Evolutionary conservation across 2,113 vertebrate species (phyloP).

Genomic region (Actinemys pallida): DNA sequence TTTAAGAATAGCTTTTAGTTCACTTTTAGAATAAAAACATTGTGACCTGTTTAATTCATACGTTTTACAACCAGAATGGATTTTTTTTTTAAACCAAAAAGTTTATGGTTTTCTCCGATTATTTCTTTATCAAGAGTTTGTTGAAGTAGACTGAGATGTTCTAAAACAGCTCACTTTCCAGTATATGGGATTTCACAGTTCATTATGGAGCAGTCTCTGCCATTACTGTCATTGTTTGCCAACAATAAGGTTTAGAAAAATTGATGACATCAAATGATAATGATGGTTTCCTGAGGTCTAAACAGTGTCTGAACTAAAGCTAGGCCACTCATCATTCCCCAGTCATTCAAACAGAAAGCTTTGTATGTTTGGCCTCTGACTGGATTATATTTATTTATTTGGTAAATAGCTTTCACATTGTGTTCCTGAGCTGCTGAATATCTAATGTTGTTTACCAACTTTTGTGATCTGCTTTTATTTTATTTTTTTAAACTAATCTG

Average conservation of each 20-base stretch:
- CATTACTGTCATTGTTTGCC: not conserved
- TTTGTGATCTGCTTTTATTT: constrained; percentile 30
- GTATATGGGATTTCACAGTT: not conserved
- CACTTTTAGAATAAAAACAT: not conserved
- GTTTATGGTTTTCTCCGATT: not conserved
- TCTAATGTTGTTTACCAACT: not conserved
- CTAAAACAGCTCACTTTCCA: not conserved
- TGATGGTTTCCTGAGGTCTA: not conserved
- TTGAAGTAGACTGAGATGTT: not conserved
- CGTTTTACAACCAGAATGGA: constrained; percentile 25
- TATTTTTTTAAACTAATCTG: not conserved
- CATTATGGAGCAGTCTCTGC: not conserved
- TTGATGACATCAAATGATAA: not conserved
- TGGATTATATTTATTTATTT: not conserved
- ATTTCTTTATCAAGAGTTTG: not conserved
- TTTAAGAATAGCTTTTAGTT: not conserved
- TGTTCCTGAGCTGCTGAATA: constrained; percentile 29
- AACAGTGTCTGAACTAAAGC: not conserved
- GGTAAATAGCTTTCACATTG: not conserved
- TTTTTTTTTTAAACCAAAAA: constrained; percentile 24
- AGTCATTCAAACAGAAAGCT: not conserved
- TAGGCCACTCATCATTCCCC: not conserved
- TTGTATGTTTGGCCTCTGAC: not conserved
- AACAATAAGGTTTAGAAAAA: constrained; percentile 31
- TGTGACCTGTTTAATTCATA: not conserved